Evolutionary conservation across 2,888 invertebrate genomes (phyloP).

Genomic region (Trilocha varians): DNA sequence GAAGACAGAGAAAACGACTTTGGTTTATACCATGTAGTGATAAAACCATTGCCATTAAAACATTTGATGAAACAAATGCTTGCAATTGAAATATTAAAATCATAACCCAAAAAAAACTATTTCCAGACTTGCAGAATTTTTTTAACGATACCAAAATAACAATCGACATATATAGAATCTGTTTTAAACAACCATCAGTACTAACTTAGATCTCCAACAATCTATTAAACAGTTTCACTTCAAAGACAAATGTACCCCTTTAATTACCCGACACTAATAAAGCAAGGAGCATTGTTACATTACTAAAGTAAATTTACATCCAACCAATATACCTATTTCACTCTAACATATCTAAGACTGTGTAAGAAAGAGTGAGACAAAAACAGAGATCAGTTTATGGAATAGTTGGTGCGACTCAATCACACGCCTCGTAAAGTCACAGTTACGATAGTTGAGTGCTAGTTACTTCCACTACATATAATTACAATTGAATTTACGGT

Average conservation of each 20-base stretch:
- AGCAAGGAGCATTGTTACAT: slow-evolving; percentile 5
- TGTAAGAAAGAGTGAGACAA: slow-evolving; percentile 4
- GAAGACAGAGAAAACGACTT: no score
- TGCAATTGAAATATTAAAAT: no score
- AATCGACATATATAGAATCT: no score
- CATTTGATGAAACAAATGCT: no score
- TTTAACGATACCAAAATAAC: no score
- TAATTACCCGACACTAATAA: slow-evolving; percentile 7
- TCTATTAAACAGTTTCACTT: background rate
- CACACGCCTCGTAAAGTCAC: slow-evolving; percentile 42
- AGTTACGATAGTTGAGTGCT: slow-evolving; percentile 34
- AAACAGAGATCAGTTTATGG: slow-evolving; percentile 18
- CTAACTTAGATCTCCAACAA: no score
- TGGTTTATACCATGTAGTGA: no score
- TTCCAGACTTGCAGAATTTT: no score
- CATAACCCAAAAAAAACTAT: no score
- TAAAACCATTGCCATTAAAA: no score
- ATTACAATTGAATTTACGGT: slow-evolving; percentile 64
- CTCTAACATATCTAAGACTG: background rate
- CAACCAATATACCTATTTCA: background rate
- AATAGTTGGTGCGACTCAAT: slow-evolving; percentile 38
- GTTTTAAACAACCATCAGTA: no score
- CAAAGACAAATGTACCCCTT: slow-evolving; percentile 2
- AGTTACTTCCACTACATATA: slow-evolving; percentile 71
- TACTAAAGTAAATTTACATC: background rate